Percentiles rank a stretch among this genome's conserved stretches.
phyloP scores from a whole-genome alignment of 2,797 vertebrate genomes.

The Chelidonichthys spinosus region DNA sequence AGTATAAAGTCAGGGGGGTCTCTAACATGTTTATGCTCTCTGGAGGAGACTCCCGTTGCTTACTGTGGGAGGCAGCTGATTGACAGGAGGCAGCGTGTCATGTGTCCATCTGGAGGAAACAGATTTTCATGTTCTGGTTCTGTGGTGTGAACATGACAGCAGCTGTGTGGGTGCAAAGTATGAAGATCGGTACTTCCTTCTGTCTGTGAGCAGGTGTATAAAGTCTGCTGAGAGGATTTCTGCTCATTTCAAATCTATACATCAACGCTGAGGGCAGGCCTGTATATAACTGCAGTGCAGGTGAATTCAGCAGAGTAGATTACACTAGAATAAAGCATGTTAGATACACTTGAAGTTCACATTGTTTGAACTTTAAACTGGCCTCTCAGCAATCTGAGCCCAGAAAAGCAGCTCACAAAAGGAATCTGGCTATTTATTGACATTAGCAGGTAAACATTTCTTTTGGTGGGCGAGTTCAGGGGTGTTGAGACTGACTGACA shows the following conservation, averaged over 20 bases:
- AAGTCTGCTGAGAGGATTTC: constrained; percentile 19
- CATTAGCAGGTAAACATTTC: constrained; percentile 15
- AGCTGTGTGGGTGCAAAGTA: constrained; percentile 63
- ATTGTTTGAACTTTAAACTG: neutral
- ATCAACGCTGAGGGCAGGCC: neutral
- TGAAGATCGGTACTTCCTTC: constrained; percentile 14
- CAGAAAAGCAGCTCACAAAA: constrained; percentile 8
- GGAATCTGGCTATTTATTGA: neutral
- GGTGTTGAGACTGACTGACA: constrained; percentile 25
- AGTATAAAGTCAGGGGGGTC: neutral
- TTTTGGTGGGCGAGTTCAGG: constrained; percentile 13
- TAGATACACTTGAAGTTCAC: neutral
- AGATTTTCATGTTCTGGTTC: constrained; percentile 50
- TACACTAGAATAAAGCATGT: neutral
- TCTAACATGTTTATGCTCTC: constrained; percentile 26
- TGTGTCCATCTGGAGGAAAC: constrained; percentile 69
- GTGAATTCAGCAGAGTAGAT: neutral
- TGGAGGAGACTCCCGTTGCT: constrained; percentile 23
- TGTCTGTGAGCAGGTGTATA: constrained; percentile 41
- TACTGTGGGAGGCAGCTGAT: constrained; percentile 50
- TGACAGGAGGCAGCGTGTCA: constrained; percentile 57
- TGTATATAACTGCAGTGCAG: neutral
- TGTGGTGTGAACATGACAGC: constrained; percentile 55
- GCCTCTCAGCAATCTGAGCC: constrained; percentile 1
- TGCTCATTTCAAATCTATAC: neutral